Base-by-base conservation (phyloP, 1,140 invertebrate species). In the Leptopilina clavipes region DNA sequence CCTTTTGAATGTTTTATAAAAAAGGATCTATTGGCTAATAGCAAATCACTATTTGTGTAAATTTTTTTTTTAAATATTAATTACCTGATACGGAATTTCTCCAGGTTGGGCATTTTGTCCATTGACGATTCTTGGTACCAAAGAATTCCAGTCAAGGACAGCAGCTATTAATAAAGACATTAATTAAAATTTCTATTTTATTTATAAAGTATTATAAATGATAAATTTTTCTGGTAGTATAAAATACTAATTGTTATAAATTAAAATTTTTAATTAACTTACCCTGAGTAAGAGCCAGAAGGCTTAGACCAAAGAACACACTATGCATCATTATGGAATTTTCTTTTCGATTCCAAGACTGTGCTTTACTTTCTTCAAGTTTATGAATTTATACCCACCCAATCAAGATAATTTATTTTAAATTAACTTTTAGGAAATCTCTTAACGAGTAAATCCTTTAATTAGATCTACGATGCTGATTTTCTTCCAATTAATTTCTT, bases 71-170 rank as follows among this genome's bases (percentile, higher is more conserved):
- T 25, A 1, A 40, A 54, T 52, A 9, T 19, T 71, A 37, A n/a
- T 80, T 81, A 87, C 86, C 71, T 86, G 84, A 59, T 76, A 86
- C 0, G 85, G 85, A 70, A 85, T 77, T 74, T 86, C 85, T 22
- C 84, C 83, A 12, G 6, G 0, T 75, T 74, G 70, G 2, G 76
- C 86, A 70, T 83, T 65, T 37, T 76, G 59, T 1, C 85, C 86
- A 14, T 85, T 81, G 1, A 87, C 72, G 31, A 87, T 82, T 7
- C 78, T 81, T 3, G 56, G 22, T 12, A 12, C 5, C 12, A 59
- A 22, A 0, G 11, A 8, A 25, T 59, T 6, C 56, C 56, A 59
- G 12, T 59, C 10, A 12, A 59, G 56, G 9, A 59, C 18, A 22
- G 17, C 11, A 31, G 56, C 56, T 59, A 25, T 5, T 12, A 56